Conservation (phyloP, 1,140 invertebrate genomes). For the Aphelinus atriplicis region DNA sequence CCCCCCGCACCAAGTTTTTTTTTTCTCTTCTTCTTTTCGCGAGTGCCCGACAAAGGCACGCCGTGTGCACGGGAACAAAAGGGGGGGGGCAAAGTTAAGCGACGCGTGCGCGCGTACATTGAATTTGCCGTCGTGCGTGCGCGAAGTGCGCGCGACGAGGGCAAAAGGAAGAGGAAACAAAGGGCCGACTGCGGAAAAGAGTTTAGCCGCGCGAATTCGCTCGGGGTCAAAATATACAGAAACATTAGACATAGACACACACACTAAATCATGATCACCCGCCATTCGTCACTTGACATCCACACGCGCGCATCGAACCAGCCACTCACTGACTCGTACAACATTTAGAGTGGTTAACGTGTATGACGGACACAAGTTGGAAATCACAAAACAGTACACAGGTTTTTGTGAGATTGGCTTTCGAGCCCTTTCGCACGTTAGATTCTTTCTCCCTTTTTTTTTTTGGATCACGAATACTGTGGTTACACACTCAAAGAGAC, state of each 20-base stretch:
- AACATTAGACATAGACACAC: slow-evolving; percentile 68
- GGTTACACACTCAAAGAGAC: too few relatives aligned
- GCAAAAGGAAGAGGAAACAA: not conserved
- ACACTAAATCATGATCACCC: slow-evolving; percentile 39
- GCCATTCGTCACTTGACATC: not conserved
- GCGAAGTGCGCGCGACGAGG: not conserved
- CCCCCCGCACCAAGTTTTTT: not conserved
- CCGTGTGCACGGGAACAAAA: slow-evolving; percentile 5
- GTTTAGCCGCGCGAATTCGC: slow-evolving; percentile 15
- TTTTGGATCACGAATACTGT: not conserved
- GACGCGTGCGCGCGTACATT: not conserved
- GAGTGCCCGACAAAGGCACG: slow-evolving; percentile 14
- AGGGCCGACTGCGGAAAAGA: not conserved
- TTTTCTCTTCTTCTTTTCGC: not conserved
- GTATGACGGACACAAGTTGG: slow-evolving; percentile 70
- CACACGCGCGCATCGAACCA: slow-evolving; percentile 63
- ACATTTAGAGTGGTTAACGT: slow-evolving; percentile 62
- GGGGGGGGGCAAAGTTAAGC: too few relatives aligned
- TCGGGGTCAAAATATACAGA: slow-evolving; percentile 51
- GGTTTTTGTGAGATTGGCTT: slow-evolving; percentile 25
- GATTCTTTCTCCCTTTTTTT: not conserved
- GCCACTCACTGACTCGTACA: slow-evolving; percentile 58
- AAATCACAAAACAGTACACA: slow-evolving; percentile 57
- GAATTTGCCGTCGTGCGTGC: not conserved
- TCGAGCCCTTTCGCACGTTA: not conserved